Evolutionary conservation across 2,888 invertebrate species (phyloP).

Genomic region (Caenorhabditis auriculariae): DNA sequence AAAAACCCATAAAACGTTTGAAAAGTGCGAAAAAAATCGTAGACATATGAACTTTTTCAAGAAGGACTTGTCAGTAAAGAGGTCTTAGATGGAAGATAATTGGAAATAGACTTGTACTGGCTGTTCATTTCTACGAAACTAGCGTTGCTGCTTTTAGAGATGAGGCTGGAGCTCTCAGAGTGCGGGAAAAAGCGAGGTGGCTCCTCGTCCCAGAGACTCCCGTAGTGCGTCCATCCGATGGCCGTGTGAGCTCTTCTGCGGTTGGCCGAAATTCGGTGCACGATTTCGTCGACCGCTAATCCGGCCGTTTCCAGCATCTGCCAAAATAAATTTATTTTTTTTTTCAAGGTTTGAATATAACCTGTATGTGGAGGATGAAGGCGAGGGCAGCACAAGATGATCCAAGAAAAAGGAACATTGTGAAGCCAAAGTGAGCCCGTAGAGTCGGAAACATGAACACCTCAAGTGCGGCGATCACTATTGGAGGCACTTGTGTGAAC

Average conservation of each 20-base stretch:
- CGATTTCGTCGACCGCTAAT: constrained; percentile 35
- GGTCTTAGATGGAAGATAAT: no score
- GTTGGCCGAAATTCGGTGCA: constrained; percentile 9
- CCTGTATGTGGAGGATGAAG: constrained; percentile 25
- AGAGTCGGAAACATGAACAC: constrained; percentile 49
- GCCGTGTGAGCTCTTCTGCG: constrained; percentile 10
- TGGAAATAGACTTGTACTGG: no score
- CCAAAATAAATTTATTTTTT: background rate
- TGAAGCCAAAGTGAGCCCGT: constrained; percentile 34
- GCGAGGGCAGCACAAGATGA: constrained; percentile 24
- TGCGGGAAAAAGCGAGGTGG: no score
- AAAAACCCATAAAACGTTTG: no score
- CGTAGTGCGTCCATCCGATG: constrained; percentile 23
- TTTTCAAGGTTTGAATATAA: background rate
- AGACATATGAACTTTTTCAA: no score
- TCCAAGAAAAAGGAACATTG: constrained; percentile 41
- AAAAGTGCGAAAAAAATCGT: no score
- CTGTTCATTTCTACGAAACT: no score
- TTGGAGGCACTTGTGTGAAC: constrained; percentile 54
- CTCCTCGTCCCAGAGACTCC: constrained; percentile 25
- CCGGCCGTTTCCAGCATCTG: constrained; percentile 48
- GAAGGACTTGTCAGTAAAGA: no score
- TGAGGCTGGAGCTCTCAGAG: no score
- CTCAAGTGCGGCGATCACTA: constrained; percentile 45
- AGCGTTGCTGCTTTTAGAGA: no score